Evolutionary conservation across 2,888 invertebrate genomes (phyloP).

Genomic region (Epinotia bilunana): DNA sequence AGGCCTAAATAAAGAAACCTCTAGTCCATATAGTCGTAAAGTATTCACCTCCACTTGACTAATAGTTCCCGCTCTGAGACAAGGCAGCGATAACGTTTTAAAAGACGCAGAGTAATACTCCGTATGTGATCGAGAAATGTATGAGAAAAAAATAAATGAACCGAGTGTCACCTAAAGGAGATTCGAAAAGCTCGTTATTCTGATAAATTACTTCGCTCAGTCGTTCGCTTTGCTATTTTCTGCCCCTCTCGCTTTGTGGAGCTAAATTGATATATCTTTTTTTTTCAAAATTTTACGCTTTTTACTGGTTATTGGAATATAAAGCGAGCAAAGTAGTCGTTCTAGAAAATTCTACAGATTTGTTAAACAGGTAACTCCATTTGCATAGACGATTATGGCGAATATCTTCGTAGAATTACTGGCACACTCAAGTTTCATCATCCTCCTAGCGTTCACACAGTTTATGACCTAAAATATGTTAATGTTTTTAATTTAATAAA

Average conservation of each 20-base stretch:
- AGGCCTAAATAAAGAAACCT: neutral
- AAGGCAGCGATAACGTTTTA: slow-evolving; percentile 74
- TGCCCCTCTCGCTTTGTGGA: slow-evolving; percentile 57
- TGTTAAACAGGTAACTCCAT: no score
- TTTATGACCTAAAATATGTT: no score
- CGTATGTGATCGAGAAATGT: slow-evolving; percentile 78
- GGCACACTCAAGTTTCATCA: no score
- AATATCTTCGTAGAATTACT: no score
- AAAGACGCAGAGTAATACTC: slow-evolving; percentile 73
- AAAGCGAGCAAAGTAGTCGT: neutral
- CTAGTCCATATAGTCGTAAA: slow-evolving; percentile 46
- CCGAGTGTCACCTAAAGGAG: slow-evolving; percentile 78
- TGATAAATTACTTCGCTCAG: slow-evolving; percentile 77
- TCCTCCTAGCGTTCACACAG: no score
- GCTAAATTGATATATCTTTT: slow-evolving; percentile 63
- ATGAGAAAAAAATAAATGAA: slow-evolving; percentile 82
- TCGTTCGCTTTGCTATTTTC: slow-evolving; percentile 68
- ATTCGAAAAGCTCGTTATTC: slow-evolving; percentile 81
- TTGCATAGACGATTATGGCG: no score
- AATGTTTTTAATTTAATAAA: no score
- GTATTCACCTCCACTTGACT: slow-evolving; percentile 60
- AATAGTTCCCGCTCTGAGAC: slow-evolving; percentile 72
- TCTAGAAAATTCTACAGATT: neutral
- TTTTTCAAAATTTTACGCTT: slow-evolving; percentile 32
- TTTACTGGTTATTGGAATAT: slow-evolving; percentile 17